These are phyloP conservation scores for Antheraea assamensis DNA, from an alignment of 2,888 invertebrate genomes.

Conservation along the genomic window DNA sequence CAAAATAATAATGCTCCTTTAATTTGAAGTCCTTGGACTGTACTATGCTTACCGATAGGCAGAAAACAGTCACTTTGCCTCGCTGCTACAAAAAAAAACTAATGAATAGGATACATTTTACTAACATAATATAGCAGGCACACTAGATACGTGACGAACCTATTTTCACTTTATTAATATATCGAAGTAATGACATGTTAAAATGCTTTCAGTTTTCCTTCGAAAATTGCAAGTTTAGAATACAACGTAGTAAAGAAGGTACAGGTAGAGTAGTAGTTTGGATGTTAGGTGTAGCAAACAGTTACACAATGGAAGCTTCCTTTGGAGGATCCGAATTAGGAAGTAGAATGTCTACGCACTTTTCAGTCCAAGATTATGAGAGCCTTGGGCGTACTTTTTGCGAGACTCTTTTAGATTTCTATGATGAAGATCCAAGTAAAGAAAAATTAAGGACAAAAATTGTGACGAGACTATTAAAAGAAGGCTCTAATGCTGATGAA, in stretches of 20 bases:
- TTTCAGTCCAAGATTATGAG: constrained; percentile 85
- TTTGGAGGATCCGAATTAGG: constrained; percentile 95
- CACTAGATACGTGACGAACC: no score
- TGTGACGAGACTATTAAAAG: constrained; percentile 88
- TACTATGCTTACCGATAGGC: no score
- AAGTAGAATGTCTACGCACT: constrained; percentile 91
- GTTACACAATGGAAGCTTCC: constrained; percentile 97
- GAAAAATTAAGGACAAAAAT: constrained; percentile 91
- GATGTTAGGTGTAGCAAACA: constrained; percentile 97
- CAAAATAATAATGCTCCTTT: no score
- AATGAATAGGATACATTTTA: background rate
- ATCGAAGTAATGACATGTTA: no score
- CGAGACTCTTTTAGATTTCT: constrained; percentile 95
- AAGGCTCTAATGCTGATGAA: constrained; percentile 94
- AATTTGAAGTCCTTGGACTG: no score
- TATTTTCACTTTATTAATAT: no score
- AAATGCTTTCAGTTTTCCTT: constrained; percentile 89
- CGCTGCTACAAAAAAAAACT: no score
- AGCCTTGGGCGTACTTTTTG: constrained; percentile 94
- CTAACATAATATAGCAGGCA: no score
- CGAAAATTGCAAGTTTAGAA: constrained; percentile 96
- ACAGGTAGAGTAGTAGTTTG: constrained; percentile 97
- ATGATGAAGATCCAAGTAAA: constrained; percentile 92
- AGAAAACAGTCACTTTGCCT: no score
- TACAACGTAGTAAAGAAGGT: constrained; percentile 96